These are phyloP conservation scores for Gobiocypris rarus DNA, from an alignment of 2,113 vertebrate genomes.

Conservation along the genomic window DNA sequence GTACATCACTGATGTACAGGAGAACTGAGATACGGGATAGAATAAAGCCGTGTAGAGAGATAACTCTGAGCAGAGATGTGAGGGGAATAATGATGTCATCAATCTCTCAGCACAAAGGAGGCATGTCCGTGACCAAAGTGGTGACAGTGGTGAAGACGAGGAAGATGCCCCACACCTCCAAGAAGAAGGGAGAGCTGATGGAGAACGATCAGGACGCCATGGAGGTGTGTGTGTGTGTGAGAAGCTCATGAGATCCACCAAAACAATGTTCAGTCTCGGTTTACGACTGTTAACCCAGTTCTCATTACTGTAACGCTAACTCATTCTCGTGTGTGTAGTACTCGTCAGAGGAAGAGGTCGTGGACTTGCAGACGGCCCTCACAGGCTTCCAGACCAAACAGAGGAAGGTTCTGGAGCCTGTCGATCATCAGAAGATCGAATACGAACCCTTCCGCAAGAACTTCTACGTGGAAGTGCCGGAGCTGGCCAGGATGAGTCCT, in stretches of 20 bases:
- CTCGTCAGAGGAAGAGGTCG: conserved; percentile 98
- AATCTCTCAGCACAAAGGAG: conserved; percentile 83
- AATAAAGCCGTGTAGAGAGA: no score
- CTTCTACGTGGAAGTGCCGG: conserved; percentile 98
- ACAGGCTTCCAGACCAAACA: conserved; percentile 98
- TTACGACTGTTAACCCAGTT: no score
- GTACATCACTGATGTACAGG: no score
- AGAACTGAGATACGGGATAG: no score
- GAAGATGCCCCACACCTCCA: conserved; percentile 86
- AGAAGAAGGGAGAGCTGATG: conserved; percentile 99
- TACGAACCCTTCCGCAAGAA: conserved; percentile 96
- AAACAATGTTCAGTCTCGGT: no score
- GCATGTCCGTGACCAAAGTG: conserved; percentile 92
- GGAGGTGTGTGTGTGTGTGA: conserved; percentile 80
- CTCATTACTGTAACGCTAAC: no score
- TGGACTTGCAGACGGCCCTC: conserved; percentile 95
- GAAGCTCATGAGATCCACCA: no score
- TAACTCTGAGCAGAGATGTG: no score
- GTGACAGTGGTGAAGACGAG: conserved; percentile 95
- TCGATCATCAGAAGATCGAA: conserved; percentile 97
- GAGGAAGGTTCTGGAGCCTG: conserved; percentile 94
- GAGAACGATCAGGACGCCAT: conserved; percentile 99
- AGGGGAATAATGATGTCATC: no score
- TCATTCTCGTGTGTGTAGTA: conserved; percentile 77
- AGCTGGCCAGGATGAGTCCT: conserved; percentile 89